Base-by-base conservation (phyloP, 2,888 invertebrate species). In the Scaptomyza flava region DNA sequence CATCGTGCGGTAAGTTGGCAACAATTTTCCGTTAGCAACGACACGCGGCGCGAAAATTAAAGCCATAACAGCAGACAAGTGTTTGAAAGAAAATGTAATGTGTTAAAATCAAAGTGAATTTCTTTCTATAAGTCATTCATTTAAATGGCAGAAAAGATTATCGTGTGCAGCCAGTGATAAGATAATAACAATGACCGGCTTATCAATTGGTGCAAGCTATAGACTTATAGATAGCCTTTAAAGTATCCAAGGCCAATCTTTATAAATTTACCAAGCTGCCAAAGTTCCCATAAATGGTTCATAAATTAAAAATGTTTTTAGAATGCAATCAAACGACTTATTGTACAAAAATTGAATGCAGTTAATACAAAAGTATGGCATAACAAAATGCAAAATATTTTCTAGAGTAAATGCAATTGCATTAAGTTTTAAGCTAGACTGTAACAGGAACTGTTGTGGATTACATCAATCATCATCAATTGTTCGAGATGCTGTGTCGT, bases 211-310 rank as follows among this genome's bases (percentile, higher is more conserved):
- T 30, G n/a, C 27, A 8, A 12, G 5, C 17, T 17, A 4, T 3
- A 31, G 38, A 56, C 47, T 36, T 53, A 31, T 31, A 54, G 50
- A 64, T 63, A 74, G 63, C 67, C 72, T 71, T 71, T 57, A 50
- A 38, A 42, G 47, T 65, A 62, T 34, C 36, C 68, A 78, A 73
- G 78, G 72, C 41, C 51, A 64, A 27, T 6, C 46, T 23, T 41
- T 3, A 45, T 23, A 41, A 48, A 42, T 38, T 50, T 11, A 51
- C 41, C 68, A 51, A 41, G 27, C 62, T 72, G 80, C 45, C 17
- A 43, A 41, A 45, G 30, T 80, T 86, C 89, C 58, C 74, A 73
- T 60, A 31, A 60, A 34, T 43, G 48, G 33, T 41, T 43, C 2
- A 62, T 78, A 38, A 45, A 75, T 72, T 61, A 53, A 7, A 53